These are phyloP conservation scores for Onthophagus sagittarius DNA, from an alignment of 2,888 invertebrate species.

Conservation along the genomic window DNA sequence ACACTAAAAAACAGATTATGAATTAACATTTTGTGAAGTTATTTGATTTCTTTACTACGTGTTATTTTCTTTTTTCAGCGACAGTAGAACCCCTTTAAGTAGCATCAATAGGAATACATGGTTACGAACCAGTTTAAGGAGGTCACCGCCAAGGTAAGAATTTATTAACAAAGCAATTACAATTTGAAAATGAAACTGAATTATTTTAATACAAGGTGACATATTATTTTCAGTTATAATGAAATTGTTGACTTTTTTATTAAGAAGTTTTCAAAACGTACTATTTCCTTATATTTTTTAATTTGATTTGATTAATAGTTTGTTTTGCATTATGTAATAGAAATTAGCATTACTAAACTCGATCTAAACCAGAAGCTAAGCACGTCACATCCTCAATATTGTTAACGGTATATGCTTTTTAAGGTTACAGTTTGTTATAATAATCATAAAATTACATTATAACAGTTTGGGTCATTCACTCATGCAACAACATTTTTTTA, in stretches of 20 bases:
- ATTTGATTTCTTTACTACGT: background rate
- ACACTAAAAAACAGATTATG: too few species aligned
- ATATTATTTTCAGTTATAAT: too few species aligned
- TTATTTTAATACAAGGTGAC: too few species aligned
- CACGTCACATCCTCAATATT: background rate
- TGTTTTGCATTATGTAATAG: background rate
- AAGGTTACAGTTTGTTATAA: background rate
- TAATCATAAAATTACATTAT: too few species aligned
- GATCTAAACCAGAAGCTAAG: background rate
- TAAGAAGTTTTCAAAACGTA: too few species aligned
- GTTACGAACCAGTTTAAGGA: conserved; percentile 77
- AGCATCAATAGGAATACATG: conserved; percentile 75
- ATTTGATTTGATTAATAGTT: too few species aligned
- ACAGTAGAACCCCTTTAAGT: conserved; percentile 50
- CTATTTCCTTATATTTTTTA: too few species aligned
- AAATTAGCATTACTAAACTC: background rate
- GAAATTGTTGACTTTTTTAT: too few species aligned
- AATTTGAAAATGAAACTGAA: background rate
- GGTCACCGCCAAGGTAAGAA: conserved; percentile 74
- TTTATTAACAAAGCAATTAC: conserved; percentile 6
- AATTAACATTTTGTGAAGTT: too few species aligned
- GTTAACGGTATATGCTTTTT: background rate
- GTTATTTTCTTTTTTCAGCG: conserved; percentile 39
- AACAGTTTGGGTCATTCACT: too few species aligned
- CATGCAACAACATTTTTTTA: too few species aligned